Base-by-base conservation (phyloP, 2,888 invertebrate genomes). In the Hydropsyche betteni region DNA sequence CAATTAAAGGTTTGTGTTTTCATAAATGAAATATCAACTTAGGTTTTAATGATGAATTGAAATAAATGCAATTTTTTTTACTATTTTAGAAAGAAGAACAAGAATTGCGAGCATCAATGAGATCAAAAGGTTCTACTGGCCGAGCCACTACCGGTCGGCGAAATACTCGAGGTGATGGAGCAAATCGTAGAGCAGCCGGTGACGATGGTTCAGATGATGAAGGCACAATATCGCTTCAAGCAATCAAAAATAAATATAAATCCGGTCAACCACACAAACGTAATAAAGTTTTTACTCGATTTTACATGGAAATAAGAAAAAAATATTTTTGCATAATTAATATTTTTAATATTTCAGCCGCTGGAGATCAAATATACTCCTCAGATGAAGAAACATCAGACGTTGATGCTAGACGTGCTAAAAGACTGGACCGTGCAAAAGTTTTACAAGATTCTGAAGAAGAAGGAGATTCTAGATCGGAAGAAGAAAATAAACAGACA, bases 231-330 rank as follows among this genome's bases (percentile, higher is more conserved):
- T 97, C 97, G 0, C 87, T 98, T 33, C 92, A 94, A 75, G 97
- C 97, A 58, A 98, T 98, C 83, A 98, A 98, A 86, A 97, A 94
- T 85, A 94, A 95, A 82, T 97, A 95, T 85, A 98, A 97, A 81
- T 90, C 90, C 83, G 91, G 91, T 76, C 86, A 85, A 0, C 86
- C 86, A 83, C 86, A 86, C 85, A 78, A 80, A 74, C 76, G 77
- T 79, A 74, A 76, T 79, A 74, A 76, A 68, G 24, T 24, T 24
- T 24, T 24, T 24, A 24, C 24, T 24, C 44, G 12, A 1, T 14
- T 12, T 38, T 55, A 55, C 24, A 16, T 44, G 34, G 34, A 14
- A 36, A 74, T 71, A 73, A 44, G 44, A 24, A 24, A 24, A 24
- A 24, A 24, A 24, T 24, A 2, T 36, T 38, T 16, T 52, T 5